A percentile compares a stretch with the other conserved stretches of the same genome.
Evolutionary conservation across 2,113 vertebrate species (phyloP).

Genomic region (Perca schrenkii): DNA sequence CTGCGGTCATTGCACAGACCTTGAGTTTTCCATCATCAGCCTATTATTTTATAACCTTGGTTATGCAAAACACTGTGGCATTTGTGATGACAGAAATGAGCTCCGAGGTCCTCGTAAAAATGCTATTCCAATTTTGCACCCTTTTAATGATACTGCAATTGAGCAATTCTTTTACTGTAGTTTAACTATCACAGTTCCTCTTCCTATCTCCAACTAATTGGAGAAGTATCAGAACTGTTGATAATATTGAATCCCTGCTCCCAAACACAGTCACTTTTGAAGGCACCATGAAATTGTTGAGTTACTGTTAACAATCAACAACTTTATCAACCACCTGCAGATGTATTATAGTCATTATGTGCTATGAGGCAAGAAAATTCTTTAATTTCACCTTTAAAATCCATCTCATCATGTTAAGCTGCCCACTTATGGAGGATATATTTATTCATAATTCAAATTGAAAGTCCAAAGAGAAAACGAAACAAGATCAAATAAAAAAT

Average conservation of each 20-base stretch:
- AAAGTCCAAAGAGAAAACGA: too few species aligned
- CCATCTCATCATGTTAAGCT: background rate
- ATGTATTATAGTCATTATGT: background rate
- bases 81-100: slow-evolving; percentile 62
- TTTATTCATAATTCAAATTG: too few species aligned
- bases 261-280: slow-evolving; percentile 11
- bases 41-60: slow-evolving; percentile 63
- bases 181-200: background rate
- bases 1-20: slow-evolving; percentile 48
- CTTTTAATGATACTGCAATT: slow-evolving; percentile 45
- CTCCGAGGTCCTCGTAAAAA: slow-evolving; percentile 46
- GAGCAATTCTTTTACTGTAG: background rate
- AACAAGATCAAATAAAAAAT: too few species aligned
- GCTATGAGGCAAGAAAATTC: background rate
- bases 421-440: background rate
- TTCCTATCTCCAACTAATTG: slow-evolving; percentile 2
- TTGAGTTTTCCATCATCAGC: slow-evolving; percentile 60
- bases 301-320: slow-evolving; percentile 8
- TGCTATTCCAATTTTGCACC: slow-evolving; percentile 1
- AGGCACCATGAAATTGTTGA: background rate
- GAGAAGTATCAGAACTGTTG: slow-evolving; percentile 13
- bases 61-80: slow-evolving; percentile 64
- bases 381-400: slow-evolving; percentile 14
- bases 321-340: background rate
- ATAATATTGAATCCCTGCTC: slow-evolving; percentile 11